Evolutionary conservation across 2,888 invertebrate species (phyloP).

Genomic region (Protodeltote pygarga): DNA sequence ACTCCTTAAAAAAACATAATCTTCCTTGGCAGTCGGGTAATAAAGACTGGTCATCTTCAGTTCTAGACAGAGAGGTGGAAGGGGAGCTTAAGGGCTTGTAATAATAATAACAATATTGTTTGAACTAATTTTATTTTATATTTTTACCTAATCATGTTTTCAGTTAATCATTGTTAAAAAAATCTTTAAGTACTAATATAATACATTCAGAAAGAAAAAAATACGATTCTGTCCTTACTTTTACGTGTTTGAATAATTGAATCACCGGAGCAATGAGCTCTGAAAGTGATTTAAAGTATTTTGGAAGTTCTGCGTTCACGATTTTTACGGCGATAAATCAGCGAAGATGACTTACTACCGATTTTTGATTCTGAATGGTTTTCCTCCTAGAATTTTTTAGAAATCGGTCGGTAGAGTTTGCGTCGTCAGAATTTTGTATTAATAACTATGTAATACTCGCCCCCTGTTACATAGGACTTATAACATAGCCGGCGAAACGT

Average conservation of each 20-base stretch:
- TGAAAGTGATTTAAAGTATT: constrained; percentile 25
- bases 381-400: no score
- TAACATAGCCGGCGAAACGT: no score
- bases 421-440: no score
- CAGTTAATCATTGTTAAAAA: not conserved
- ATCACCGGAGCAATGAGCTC: constrained; percentile 14
- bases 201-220: not conserved
- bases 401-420: no score
- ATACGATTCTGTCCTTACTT: not conserved
- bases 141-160: not conserved
- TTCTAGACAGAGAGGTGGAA: no score
- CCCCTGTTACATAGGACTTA: no score
- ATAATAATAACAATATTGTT: not conserved
- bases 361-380: constrained; percentile 1
- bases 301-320: constrained; percentile 4
- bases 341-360: constrained; percentile 3
- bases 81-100: no score
- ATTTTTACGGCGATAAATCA: not conserved
- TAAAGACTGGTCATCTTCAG: no score
- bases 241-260: constrained; percentile 19
- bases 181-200: constrained; percentile 4
- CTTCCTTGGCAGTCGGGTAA: no score
- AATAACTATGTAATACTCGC: no score
- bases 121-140: not conserved
- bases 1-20: no score